Percentiles rank a stretch among this genome's conserved stretches.
Conservation (phyloP, 2,888 invertebrate genomes). For the Trypoxylon attenuatum region DNA sequence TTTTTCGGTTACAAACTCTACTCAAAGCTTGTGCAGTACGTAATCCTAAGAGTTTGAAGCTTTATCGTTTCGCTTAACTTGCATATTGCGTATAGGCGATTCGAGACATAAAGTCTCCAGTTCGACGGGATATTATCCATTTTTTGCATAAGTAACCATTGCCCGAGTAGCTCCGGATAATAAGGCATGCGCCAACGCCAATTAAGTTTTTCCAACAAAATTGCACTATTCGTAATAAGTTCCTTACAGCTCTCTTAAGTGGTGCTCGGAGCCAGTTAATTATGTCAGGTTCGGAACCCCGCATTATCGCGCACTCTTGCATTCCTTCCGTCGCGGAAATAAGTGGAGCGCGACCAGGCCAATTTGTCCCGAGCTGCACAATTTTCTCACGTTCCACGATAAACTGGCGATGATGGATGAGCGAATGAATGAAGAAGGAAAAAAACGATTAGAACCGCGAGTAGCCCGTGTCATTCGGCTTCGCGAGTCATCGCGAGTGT, state of each 20-base stretch:
- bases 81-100: not conserved
- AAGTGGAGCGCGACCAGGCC: constrained; percentile 40
- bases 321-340: constrained; percentile 11
- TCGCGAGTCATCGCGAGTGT: too few species aligned
- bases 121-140: too few species aligned
- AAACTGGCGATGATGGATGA: constrained; percentile 37
- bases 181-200: constrained; percentile 11
- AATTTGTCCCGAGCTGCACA: constrained; percentile 41
- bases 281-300: constrained; percentile 33
- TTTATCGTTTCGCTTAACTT: too few species aligned
- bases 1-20: too few species aligned
- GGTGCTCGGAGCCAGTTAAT: constrained; percentile 37
- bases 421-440: too few species aligned
- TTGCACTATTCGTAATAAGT: constrained; percentile 38
- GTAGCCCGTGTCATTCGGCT: constrained; percentile 14
- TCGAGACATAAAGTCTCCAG: not conserved
- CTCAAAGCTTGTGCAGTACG: too few species aligned
- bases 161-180: constrained; percentile 7
- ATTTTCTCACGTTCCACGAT: constrained; percentile 49
- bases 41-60: too few species aligned
- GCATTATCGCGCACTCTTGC: constrained; percentile 38
- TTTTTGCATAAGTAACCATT: not conserved
- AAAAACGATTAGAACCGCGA: constrained; percentile 25
- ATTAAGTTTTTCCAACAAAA: constrained; percentile 41
- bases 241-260: constrained; percentile 38